Percentiles rank a stretch among this genome's conserved stretches.
Evolutionary conservation across 2,888 invertebrate genomes (phyloP).

Genomic region (Tiliacea citrago): DNA sequence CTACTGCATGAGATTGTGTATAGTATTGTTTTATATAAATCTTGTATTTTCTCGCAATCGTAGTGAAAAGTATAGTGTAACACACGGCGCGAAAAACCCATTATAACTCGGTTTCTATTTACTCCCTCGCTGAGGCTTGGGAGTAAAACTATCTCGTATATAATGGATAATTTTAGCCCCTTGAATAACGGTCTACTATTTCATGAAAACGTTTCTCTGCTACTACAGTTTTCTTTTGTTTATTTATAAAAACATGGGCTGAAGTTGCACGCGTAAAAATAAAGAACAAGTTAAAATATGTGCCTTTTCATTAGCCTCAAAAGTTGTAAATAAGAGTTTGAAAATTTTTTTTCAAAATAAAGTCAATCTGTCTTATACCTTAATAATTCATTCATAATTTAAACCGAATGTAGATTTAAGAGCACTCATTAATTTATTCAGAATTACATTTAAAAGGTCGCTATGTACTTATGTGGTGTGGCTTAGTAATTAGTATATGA

Average conservation of each 20-base stretch:
- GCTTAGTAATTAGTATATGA: constrained; percentile 1
- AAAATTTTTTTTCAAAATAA: not conserved
- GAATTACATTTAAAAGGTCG: not conserved
- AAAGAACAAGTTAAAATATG: not conserved
- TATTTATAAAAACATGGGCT: not conserved
- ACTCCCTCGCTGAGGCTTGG: too few relatives aligned
- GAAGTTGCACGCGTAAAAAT: not conserved
- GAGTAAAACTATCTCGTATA: too few relatives aligned
- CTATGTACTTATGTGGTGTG: constrained; percentile 7
- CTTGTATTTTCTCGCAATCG: too few relatives aligned
- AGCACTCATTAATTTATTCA: constrained; percentile 17
- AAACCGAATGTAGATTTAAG: not conserved
- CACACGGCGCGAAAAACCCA: too few relatives aligned
- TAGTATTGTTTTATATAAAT: too few relatives aligned
- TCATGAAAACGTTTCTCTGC: not conserved
- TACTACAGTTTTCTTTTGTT: not conserved
- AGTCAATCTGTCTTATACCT: not conserved
- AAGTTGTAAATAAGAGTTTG: not conserved
- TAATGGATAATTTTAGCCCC: too few relatives aligned
- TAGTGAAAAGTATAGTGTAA: too few relatives aligned
- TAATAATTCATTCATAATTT: constrained; percentile 7
- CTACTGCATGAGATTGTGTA: too few relatives aligned
- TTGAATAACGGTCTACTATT: too few relatives aligned
- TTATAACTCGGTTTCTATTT: too few relatives aligned
- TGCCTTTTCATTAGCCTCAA: not conserved